phyloP scores from a whole-genome alignment of 2,797 vertebrate genomes.

The Oryzias dopingdopingensis region DNA sequence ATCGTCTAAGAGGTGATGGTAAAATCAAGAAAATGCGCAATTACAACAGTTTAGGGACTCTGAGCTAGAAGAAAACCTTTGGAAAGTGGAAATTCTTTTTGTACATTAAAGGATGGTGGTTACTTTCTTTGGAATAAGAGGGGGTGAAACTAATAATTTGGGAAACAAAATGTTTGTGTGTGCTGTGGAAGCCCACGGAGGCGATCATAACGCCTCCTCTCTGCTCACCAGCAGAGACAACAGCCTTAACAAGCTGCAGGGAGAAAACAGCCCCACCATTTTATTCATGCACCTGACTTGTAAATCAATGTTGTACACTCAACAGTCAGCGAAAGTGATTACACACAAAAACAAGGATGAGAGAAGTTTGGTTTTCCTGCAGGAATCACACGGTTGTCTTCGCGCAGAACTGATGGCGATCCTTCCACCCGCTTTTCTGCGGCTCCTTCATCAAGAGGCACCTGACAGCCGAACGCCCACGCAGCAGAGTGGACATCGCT shows the following conservation, averaged over 20 bases:
- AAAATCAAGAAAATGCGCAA: not conserved
- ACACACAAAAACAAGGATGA: no score
- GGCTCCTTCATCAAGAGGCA: slow-evolving; percentile 56
- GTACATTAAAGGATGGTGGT: no score
- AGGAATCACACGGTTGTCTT: slow-evolving; percentile 41
- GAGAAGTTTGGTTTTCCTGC: no score
- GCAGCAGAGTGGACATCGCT: slow-evolving; percentile 33
- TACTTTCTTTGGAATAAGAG: no score
- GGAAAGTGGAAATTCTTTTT: no score
- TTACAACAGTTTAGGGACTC: not conserved
- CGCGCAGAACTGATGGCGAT: slow-evolving; percentile 48
- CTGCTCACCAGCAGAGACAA: no score
- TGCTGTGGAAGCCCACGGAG: slow-evolving; percentile 32
- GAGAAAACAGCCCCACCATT: slow-evolving; percentile 39
- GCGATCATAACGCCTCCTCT: slow-evolving; percentile 37
- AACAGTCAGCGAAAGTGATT: no score
- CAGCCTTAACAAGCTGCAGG: slow-evolving; percentile 31
- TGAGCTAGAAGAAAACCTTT: no score
- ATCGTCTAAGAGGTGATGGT: slow-evolving; percentile 22
- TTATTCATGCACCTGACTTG: slow-evolving; percentile 19
- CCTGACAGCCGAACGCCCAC: slow-evolving; percentile 55
- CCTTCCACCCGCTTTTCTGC: slow-evolving; percentile 26
- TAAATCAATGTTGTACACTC: no score
- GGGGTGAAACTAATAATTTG: slow-evolving; percentile 26
- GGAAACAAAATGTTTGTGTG: slow-evolving; percentile 11